Evolutionary conservation across 2,797 vertebrate species (phyloP), one percentile per base, ranked within the genome.

Genomic region (Orestias chungarensis): DNA sequence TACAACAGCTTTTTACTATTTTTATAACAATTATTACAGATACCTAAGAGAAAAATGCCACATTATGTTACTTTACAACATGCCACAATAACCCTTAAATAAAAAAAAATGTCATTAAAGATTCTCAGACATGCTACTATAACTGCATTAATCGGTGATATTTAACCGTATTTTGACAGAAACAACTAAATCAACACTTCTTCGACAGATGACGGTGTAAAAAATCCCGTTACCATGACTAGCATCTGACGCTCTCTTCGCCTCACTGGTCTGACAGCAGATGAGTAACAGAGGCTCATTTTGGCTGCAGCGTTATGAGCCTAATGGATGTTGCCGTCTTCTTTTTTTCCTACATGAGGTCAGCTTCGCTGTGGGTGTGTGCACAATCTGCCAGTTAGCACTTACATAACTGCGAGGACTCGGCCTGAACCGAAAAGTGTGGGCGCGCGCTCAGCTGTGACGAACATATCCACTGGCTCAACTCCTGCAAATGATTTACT

Each of bases 331-430:
- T 73, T 59, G 80, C 75, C 67, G 81, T 83, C 27, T 77, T 69
- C 65, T 80, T 43, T 68, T 50, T 61, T 54, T 68, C 44, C 70
- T 52, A 38, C 59, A 68, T 70, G 66, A 85, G 83, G 85, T 86
- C 79, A 74, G 76, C 75, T 62, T 66, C 40, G 10, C 70, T 87
- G 90, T 91, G 91, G 83, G 89, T 86, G 91, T 83, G 79, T 33
- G 76, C 64, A 64, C 46, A 40, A 76, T 85, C 82, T 87, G 83
- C 80, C 88, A 89, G 69, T 84, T 73, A 86, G 78, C 73, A 68
- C 83, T 91, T 93, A 89, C 80, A 90, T 91, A 93, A 92, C 73
- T 47, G 59, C 75, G 78, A 79, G 52, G 70, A 77, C 74, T 64
- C 71, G 68, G 78, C 65, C 70, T 79, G 65, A 82, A 79, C 74